Evolutionary conservation across 2,888 invertebrate species (phyloP), one percentile per base, ranked within the genome.

Genomic region (Volucella inflata): DNA sequence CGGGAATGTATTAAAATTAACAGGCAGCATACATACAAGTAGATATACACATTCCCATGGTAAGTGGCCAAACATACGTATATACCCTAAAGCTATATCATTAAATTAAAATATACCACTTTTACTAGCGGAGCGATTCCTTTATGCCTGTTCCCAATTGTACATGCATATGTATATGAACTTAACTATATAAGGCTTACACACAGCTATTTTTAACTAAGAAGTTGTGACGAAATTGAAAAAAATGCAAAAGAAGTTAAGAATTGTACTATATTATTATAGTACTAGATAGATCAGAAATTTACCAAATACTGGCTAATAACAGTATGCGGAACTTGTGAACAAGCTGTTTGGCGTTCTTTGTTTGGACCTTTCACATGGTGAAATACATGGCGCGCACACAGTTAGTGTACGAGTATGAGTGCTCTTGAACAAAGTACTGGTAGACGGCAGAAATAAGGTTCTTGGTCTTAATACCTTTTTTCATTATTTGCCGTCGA

Each of bases 191-290:
- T 77, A 21, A 6, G 72, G 65, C 81, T 76, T 81, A 74, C 85
- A 76, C 85, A 77, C 85, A 81, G 81, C 81, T 81, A 80, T 72
- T 67, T 55, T 76, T 76, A 81, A 84, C 71, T 84, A 60, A 75
- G 76, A 81, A 72, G 50, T 16, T 9, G 40, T 51, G 21, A 72
- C 44, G 46, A 55, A 70, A 80, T 50, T 48, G 62, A 67, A 14
- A 14, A 60, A 50, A 80, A 53, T 71, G 71, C 65, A 70, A 57
- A 81, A 72, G 65, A 81, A 71, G 51, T 65, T 62, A 30, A 3
- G n/a, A n/a, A n/a, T n/a, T n/a, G 51, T 77, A 72, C 57, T 76
- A 85, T 75, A 62, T 62, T 62, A 62, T 30, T 30, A 6, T 30
- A 30, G 30, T 30, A 30, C 6, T 21, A 30, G 6, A 68, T 50